Conservation (phyloP, 2,113 vertebrate species). For the Chelonoidis abingdonii region DNA sequence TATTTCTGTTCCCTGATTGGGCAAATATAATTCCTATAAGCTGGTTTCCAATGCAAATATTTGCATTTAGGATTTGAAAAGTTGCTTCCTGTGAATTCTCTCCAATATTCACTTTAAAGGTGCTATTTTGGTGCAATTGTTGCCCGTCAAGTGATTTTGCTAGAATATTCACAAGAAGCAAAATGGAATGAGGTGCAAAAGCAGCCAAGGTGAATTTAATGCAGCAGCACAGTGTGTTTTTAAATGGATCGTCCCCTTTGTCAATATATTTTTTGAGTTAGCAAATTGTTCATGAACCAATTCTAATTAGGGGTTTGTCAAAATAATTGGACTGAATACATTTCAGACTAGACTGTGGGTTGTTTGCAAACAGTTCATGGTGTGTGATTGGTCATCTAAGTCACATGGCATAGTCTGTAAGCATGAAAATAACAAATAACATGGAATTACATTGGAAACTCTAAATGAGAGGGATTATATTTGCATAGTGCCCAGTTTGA, state of each 20-base stretch:
- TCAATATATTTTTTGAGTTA: neutral
- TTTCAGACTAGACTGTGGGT: slow-evolving; percentile 30
- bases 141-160: neutral
- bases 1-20: slow-evolving; percentile 22
- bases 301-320: slow-evolving; percentile 48
- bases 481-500: slow-evolving; percentile 61
- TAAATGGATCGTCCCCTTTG: neutral
- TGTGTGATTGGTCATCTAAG: slow-evolving; percentile 32
- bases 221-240: neutral
- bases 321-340: slow-evolving; percentile 39
- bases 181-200: slow-evolving; percentile 33
- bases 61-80: neutral
- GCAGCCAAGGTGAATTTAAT: neutral
- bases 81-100: neutral
- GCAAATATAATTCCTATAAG: neutral
- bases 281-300: slow-evolving; percentile 24
- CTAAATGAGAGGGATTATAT: slow-evolving; percentile 28
- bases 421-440: slow-evolving; percentile 18
- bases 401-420: slow-evolving; percentile 3
- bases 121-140: neutral
- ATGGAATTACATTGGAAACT: slow-evolving; percentile 44
- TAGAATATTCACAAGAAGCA: slow-evolving; percentile 20
- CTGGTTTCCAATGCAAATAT: slow-evolving; percentile 38
- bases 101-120: neutral
- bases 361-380: slow-evolving; percentile 47